Evolutionary conservation across 2,113 vertebrate genomes (phyloP).

Genomic region (Ursus arctos): DNA sequence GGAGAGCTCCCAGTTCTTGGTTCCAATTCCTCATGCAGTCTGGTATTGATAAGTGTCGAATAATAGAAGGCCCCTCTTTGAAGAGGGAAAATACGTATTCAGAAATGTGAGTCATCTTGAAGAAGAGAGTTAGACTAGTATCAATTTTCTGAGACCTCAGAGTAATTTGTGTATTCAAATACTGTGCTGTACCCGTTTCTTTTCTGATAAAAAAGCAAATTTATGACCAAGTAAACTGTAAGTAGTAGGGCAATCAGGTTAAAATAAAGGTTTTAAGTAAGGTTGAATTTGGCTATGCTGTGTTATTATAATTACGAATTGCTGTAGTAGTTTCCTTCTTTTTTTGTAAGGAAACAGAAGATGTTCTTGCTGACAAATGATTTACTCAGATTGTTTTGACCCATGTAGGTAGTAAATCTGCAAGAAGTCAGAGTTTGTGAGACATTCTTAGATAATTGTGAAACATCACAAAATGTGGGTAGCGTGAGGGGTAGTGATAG

Average conservation of each 20-base stretch:
- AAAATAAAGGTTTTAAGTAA: constrained; percentile 3
- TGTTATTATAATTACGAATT: not conserved
- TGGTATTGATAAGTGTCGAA: not conserved
- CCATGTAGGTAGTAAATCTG: not conserved
- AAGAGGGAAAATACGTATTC: not conserved
- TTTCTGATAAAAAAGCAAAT: constrained; percentile 32
- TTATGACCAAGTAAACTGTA: not conserved
- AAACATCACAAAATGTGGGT: not conserved
- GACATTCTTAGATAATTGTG: not conserved
- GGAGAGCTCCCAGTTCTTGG: not conserved
- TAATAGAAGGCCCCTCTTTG: not conserved
- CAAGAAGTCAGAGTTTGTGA: not conserved
- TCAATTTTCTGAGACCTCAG: not conserved
- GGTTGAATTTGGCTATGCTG: not conserved
- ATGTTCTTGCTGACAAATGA: not conserved
- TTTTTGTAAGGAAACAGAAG: not conserved
- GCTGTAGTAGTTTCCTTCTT: not conserved
- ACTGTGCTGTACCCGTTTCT: not conserved
- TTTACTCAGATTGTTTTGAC: not conserved
- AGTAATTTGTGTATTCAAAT: not conserved
- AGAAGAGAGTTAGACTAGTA: not conserved
- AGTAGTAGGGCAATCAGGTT: not conserved
- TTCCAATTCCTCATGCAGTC: not conserved
- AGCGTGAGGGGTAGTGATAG: not conserved
- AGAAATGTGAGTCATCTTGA: not conserved